Conservation (phyloP, 2,888 invertebrate genomes). For the Apocheima hispidaria region DNA sequence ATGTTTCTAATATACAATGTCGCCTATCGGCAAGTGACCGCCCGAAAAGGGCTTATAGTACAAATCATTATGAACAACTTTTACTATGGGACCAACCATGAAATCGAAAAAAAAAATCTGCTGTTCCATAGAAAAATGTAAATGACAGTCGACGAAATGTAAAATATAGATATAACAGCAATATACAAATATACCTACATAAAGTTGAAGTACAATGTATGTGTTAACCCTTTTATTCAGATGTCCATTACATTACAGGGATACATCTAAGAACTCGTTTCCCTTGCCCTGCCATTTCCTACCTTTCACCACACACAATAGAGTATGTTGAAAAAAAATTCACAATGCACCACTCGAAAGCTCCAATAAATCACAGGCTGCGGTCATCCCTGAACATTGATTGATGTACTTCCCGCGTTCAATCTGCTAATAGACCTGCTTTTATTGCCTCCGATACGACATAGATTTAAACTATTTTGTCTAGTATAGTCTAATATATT, state of each 20-base stretch:
- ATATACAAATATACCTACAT: too few species aligned
- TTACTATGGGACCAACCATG: too few species aligned
- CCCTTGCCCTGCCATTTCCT: conserved; percentile 16
- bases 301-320: conserved; percentile 36
- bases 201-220: too few species aligned
- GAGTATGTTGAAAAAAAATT: conserved; percentile 40
- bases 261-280: neutral
- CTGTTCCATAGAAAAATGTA: too few species aligned
- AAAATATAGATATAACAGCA: too few species aligned
- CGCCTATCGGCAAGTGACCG: too few species aligned
- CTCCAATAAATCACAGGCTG: conserved; percentile 49
- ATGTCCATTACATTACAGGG: neutral
- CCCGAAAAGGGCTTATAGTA: too few species aligned
- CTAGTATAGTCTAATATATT: too few species aligned
- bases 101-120: too few species aligned
- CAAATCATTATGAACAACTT: too few species aligned
- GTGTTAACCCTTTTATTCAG: neutral
- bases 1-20: too few species aligned
- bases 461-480: neutral
- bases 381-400: conserved; percentile 52
- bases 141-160: too few species aligned
- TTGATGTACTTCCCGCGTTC: conserved; percentile 55
- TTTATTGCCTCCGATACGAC: conserved; percentile 33
- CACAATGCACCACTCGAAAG: conserved; percentile 53
- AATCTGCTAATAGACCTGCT: conserved; percentile 59